Base-by-base conservation (phyloP, 2,888 invertebrate genomes). In the Volucella bombylans region DNA sequence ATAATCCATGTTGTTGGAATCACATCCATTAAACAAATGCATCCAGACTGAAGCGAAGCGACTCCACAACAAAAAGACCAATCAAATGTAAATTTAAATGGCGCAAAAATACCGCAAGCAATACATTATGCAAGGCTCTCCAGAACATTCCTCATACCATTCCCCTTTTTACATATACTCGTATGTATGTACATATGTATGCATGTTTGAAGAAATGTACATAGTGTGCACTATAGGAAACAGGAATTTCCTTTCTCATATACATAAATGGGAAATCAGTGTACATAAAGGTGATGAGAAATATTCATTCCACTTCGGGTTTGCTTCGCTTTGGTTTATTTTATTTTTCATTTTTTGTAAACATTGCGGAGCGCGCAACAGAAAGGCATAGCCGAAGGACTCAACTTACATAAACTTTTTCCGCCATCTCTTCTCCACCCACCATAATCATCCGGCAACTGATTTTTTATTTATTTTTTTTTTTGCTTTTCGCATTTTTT, bases 31-130 rank as follows among this genome's bases (percentile, higher is more conserved):
- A 81, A 80, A 57, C 41, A 68, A 81, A 76, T 72, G 81, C 81
- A 77, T 77, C 47, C 72, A 43, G 71, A 68, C 80, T 57, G 72
- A 72, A 71, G 65, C 59, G 59, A 54, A 72, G 68, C 18, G 50
- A 38, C 55, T 14, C 59, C 45, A 57, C 52, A 73, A 85, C 80
- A 81, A 85, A 85, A 81, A 85, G 81, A 85, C 81, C 85, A 85
- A 85, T 85, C 85, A 85, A 81, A 81, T 85, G 81, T 77, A 77
- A 85, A 85, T 77, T 81, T 81, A 80, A 83, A 81, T 71, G 76
- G 72, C 81, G 76, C 81, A 81, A 72, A 85, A 85, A 77, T 85
- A 85, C 85, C 85, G 81, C 85, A 85, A 81, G 85, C 85, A 72
- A 77, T 81, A 64, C 81, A 85, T 85, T 85, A 81, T 81, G 76